Evolutionary conservation across 2,888 invertebrate genomes (phyloP), one percentile per base, ranked within the genome.

Genomic region (Chydorus sphaericus): DNA sequence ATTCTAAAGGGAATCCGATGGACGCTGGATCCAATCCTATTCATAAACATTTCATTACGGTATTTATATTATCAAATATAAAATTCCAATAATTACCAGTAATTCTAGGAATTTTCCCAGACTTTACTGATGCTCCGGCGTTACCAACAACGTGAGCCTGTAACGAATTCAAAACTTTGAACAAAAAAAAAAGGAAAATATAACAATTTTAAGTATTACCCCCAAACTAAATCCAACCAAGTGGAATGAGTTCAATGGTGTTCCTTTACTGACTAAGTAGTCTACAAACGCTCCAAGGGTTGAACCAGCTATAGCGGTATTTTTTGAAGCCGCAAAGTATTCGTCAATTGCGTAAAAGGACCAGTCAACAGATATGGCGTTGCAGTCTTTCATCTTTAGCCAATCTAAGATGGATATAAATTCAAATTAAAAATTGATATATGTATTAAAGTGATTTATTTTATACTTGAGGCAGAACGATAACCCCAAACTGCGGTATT

Each of bases 191-290:
- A n/a, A n/a, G n/a, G n/a, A n/a, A n/a, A n/a, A 33, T 33, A 33
- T 14, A 14, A 33, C 33, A 10, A 14, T 33, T 8, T 33, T 33
- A 33, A 33, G 8, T 10, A 33, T 44, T 14, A 44, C 44, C 0
- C 81, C 81, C 55, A 81, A 63, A 62, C 80, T 80, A 65, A 79
- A 74, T 0, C 81, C 81, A 4, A 79, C 69, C 28, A 80, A 65
- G 62, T 79, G 79, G 1, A 80, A 72, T 57, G 71, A 73, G 30
- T 74, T 73, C 37, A 79, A 62, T 37, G 76, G 67, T 39, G 79
- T 65, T 1, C 78, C 78, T 61, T 76, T 75, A 2, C 75, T 70
- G 1, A 79, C 77, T 55, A 80, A 64, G 59, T 76, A 80, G 64
- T 79, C 78, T 2, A 80, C 71, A 62, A 80, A 75, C 61, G 68